Conservation (phyloP, 2,888 invertebrate species). For the Dusona sp. region DNA sequence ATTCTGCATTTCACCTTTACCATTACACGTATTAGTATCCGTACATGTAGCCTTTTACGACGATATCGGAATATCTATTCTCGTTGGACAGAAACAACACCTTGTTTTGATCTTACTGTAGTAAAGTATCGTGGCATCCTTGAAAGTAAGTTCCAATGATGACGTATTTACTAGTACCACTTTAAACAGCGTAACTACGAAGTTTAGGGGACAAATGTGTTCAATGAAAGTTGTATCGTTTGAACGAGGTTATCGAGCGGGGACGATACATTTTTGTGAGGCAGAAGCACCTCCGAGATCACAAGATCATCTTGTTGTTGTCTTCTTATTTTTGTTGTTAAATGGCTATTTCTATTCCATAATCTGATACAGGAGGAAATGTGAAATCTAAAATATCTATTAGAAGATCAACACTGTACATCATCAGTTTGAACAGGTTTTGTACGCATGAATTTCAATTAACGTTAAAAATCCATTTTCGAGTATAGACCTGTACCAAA, state of each 20-base stretch:
- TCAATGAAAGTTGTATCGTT: neutral
- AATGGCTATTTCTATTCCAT: no score
- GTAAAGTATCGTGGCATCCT: constrained; percentile 13
- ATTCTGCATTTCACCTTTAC: constrained; percentile 51
- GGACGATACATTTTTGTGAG: neutral
- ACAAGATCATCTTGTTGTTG: neutral
- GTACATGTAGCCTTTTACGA: constrained; percentile 26
- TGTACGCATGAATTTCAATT: neutral
- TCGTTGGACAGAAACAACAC: neutral
- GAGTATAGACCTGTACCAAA: neutral
- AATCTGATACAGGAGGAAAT: neutral
- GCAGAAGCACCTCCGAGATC: neutral
- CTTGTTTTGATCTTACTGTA: constrained; percentile 14
- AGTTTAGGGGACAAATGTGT: neutral
- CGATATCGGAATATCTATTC: constrained; percentile 53
- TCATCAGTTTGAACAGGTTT: no score
- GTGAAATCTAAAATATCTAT: neutral
- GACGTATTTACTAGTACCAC: neutral
- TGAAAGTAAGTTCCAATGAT: neutral
- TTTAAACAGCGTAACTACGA: neutral
- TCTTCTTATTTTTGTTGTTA: neutral
- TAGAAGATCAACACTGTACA: no score
- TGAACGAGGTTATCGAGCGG: neutral
- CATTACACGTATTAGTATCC: neutral
- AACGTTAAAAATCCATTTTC: neutral